A percentile compares a stretch with the other conserved stretches of the same genome.
phyloP scores from a whole-genome alignment of 2,113 vertebrate genomes.

The Cyprinodon tularosa region DNA sequence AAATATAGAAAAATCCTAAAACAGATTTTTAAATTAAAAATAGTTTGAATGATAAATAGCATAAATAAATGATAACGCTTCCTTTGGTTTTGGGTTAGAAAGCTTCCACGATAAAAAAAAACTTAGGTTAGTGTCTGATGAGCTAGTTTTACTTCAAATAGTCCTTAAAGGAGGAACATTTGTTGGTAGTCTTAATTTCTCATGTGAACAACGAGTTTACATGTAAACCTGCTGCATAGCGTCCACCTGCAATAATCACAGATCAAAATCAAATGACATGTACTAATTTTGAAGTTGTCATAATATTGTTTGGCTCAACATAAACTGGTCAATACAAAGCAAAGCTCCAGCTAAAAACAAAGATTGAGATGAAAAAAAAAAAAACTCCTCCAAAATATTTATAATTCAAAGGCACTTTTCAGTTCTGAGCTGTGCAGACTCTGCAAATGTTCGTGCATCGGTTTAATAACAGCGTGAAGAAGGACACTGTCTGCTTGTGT shows the following conservation, averaged over 20 bases:
- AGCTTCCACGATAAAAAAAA: slow-evolving; percentile 1
- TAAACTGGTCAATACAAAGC: slow-evolving; percentile 11
- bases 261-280: slow-evolving; percentile 24
- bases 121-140: slow-evolving; percentile 10
- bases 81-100: slow-evolving; percentile 7
- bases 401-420: slow-evolving; percentile 36
- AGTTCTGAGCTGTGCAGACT: slow-evolving; percentile 19
- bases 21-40: background rate
- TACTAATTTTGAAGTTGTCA: slow-evolving; percentile 21
- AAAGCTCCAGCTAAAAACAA: slow-evolving; percentile 18
- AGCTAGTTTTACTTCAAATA: slow-evolving; percentile 27
- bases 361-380: slow-evolving; percentile 22
- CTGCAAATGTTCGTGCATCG: slow-evolving; percentile 28
- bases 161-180: slow-evolving; percentile 16
- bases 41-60: background rate
- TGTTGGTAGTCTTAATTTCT: slow-evolving; percentile 4
- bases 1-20: background rate
- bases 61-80: background rate
- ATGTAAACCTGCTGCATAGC: slow-evolving; percentile 35
- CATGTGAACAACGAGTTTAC: slow-evolving; percentile 30
- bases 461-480: slow-evolving; percentile 33
- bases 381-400: slow-evolving; percentile 34
- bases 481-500: slow-evolving; percentile 10
- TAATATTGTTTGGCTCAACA: slow-evolving; percentile 12
- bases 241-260: background rate